phyloP scores from a whole-genome alignment of 2,797 vertebrate species.

The Otolemur crassicaudatus region DNA sequence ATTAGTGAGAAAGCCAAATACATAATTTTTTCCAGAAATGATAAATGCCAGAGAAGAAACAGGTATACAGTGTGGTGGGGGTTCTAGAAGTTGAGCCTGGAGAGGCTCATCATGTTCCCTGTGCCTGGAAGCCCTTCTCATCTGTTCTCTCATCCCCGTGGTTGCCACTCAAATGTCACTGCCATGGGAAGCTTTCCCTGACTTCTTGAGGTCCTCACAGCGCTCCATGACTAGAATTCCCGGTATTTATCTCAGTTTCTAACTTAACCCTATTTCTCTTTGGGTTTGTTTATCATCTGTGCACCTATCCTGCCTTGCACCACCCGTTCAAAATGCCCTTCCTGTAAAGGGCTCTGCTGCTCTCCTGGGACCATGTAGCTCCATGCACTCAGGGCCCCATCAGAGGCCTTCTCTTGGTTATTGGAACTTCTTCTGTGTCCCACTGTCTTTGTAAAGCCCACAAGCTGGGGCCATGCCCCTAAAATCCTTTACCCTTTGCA shows the following conservation, averaged over 20 bases:
- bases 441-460: background rate
- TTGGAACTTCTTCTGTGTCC: background rate
- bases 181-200: background rate
- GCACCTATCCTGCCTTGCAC: accelerated
- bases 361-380: too few relatives aligned
- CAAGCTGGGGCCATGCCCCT: background rate
- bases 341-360: background rate
- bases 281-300: background rate
- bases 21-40: accelerated
- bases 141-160: too few relatives aligned
- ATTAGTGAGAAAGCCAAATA: background rate
- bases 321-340: too few relatives aligned
- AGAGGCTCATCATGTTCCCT: accelerated
- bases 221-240: background rate
- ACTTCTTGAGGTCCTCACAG: background rate
- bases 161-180: accelerated
- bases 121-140: background rate
- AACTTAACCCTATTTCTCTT: background rate
- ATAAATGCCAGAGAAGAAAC: background rate
- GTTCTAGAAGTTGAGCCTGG: accelerated
- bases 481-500: background rate
- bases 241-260: background rate
- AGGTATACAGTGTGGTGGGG: accelerated
- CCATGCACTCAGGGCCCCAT: background rate
- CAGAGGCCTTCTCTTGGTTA: background rate